Base-by-base conservation (phyloP, 2,113 vertebrate genomes). In the Neoarius graeffei region DNA sequence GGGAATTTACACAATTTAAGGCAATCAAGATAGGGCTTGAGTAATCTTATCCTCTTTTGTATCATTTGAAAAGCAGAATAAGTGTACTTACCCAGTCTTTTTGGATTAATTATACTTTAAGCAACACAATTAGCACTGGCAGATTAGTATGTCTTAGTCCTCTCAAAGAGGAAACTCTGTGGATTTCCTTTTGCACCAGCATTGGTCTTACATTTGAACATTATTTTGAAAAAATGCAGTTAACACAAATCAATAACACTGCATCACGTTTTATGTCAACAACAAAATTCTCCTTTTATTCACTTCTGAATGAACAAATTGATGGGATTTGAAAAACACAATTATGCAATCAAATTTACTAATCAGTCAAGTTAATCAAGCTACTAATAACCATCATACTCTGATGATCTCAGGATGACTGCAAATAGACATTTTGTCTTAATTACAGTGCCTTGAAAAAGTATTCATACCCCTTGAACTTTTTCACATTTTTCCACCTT, bases 81-180 rank as follows among this genome's bases (percentile, higher is more conserved):
- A 48, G 30, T 48, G 30, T 73, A 1, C 17, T 14, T 17, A 23
- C 77, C 19, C 62, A 42, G 62, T 19, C 19, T 86, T 86, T 69
- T 81, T 54, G 20, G 27, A 81, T 67, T 80, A 67, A 67, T 59
- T 71, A 71, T 86, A n/a, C 27, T 35, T 69, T 19, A 67, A 57
- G 64, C 76, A 57, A 13, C 52, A 71, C 71, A 50, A 85, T 85
- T 71, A 81, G 25, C 64, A 19, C 52, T n/a, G 85, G 85, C 27
- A 81, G 59, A 57, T 69, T 20, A 35, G 57, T 54, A 64, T 86
- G 54, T 30, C 77, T 81, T 87, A 81, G 81, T 87, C 64, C 64
- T 48, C 52, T 87, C 77, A 25, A 30, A 59, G 54, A 71, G 8
- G 30, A 81, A 86, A 66, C 76, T 57, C 62, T 11, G 60, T 64